These are phyloP conservation scores for Hyphantria cunea DNA, from an alignment of 1,140 invertebrate species.

Conservation along the genomic window DNA sequence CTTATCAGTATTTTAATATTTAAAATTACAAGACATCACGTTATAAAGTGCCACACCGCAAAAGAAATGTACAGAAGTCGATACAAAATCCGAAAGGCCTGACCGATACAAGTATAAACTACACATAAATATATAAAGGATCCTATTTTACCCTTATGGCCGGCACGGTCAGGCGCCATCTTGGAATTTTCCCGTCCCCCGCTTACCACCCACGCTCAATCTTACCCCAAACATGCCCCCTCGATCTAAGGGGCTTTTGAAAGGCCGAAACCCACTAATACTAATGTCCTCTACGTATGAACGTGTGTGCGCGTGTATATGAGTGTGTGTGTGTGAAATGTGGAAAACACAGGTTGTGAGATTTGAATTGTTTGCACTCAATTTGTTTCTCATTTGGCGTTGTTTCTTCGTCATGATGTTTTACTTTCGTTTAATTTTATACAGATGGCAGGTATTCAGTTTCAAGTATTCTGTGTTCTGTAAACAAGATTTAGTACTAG, in stretches of 20 bases:
- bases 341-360: conserved; percentile 37
- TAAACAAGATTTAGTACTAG: no score
- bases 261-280: conserved; percentile 77
- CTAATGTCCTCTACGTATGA: conserved; percentile 71
- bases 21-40: no score
- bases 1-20: no score
- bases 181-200: conserved; percentile 63
- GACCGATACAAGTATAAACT: conserved; percentile 61
- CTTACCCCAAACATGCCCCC: conserved; percentile 73
- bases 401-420: conserved; percentile 6
- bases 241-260: conserved; percentile 74
- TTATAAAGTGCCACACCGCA: no score
- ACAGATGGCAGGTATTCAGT: background rate
- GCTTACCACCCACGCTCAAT: conserved; percentile 60
- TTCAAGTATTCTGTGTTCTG: background rate
- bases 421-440: conserved; percentile 14
- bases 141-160: conserved; percentile 78
- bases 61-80: conserved; percentile 44
- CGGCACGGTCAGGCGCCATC: conserved; percentile 73
- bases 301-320: conserved; percentile 52
- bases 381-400: conserved; percentile 48
- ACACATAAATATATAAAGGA: conserved; percentile 64
- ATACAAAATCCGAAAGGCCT: conserved; percentile 47
- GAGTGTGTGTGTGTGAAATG: conserved; percentile 24
- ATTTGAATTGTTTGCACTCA: conserved; percentile 56